phyloP scores from a whole-genome alignment of 1,140 invertebrate species.

The Ericerus pela region DNA sequence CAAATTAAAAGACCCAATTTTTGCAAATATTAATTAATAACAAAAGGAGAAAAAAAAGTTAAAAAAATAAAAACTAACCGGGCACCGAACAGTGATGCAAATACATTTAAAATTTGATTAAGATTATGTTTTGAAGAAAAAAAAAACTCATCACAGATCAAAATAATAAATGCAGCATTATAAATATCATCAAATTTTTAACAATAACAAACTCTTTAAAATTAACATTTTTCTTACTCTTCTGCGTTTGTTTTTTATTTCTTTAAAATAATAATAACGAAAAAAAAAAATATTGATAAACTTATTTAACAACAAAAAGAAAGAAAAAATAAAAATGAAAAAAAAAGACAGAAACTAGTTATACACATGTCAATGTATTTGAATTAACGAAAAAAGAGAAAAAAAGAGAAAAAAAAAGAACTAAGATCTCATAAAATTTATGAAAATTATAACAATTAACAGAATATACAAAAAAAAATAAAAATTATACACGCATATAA shows the following conservation, averaged over 20 bases:
- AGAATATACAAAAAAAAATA: constrained; percentile 8
- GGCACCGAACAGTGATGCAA: constrained; percentile 10
- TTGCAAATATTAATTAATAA: no score
- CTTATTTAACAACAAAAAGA: constrained; percentile 5
- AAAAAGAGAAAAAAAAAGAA: neutral
- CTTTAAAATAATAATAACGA: constrained; percentile 9
- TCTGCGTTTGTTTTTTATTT: constrained; percentile 12
- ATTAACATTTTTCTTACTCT: constrained; percentile 4
- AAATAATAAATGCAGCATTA: constrained; percentile 12
- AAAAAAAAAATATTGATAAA: neutral
- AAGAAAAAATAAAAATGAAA: constrained; percentile 5
- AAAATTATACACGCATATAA: no score
- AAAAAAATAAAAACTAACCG: constrained; percentile 4
- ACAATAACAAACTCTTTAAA: constrained; percentile 10
- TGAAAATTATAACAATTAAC: constrained; percentile 9
- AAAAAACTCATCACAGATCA: constrained; percentile 12
- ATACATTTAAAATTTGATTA: constrained; percentile 12
- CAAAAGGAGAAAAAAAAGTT: neutral
- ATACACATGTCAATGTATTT: constrained; percentile 9
- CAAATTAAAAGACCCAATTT: constrained; percentile 2
- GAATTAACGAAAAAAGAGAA: constrained; percentile 3
- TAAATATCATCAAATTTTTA: constrained; percentile 12
- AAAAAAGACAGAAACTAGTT: constrained; percentile 7
- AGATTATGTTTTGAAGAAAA: constrained; percentile 11
- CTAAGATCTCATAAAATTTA: constrained; percentile 7